Evolutionary conservation across 2,797 vertebrate species (phyloP).

Genomic region (Oryzias sinensis): DNA sequence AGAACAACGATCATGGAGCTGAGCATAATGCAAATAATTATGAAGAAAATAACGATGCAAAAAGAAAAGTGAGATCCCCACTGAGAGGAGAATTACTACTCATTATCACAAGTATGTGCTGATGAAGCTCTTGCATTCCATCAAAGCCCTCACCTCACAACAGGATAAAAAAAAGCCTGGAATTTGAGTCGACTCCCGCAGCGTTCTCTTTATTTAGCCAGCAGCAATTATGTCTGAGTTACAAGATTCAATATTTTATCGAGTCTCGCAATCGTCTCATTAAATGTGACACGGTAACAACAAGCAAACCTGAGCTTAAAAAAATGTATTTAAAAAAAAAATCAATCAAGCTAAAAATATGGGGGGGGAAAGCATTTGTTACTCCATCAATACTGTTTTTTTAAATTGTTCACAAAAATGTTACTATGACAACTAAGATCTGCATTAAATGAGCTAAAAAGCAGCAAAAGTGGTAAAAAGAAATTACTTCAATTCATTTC

Average conservation of each 20-base stretch:
- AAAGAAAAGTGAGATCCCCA: constrained; percentile 45
- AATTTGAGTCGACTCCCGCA: constrained; percentile 48
- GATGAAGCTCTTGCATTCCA: constrained; percentile 46
- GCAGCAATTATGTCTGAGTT: constrained; percentile 41
- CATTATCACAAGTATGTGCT: constrained; percentile 41
- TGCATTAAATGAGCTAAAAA: too few relatives aligned
- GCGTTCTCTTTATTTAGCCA: constrained; percentile 48
- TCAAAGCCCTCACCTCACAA: constrained; percentile 56
- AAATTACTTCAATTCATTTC: too few relatives aligned
- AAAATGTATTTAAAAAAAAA: constrained; percentile 5
- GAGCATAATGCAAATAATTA: constrained; percentile 56
- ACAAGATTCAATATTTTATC: constrained; percentile 45
- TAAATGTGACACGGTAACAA: constrained; percentile 35
- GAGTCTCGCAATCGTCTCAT: constrained; percentile 47
- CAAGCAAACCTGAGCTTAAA: constrained; percentile 13
- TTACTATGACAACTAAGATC: constrained; percentile 1
- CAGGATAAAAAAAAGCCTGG: constrained; percentile 56
- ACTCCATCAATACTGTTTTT: not conserved
- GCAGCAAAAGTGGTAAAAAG: too few relatives aligned
- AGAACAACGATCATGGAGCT: constrained; percentile 33
- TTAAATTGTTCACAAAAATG: not conserved
- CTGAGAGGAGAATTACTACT: constrained; percentile 62
- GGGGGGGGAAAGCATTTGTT: constrained; percentile 1
- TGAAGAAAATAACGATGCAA: constrained; percentile 60
- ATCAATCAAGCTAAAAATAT: constrained; percentile 19